Evolutionary conservation across 2,113 vertebrate species (phyloP).

Genomic region (Clupea harengus): DNA sequence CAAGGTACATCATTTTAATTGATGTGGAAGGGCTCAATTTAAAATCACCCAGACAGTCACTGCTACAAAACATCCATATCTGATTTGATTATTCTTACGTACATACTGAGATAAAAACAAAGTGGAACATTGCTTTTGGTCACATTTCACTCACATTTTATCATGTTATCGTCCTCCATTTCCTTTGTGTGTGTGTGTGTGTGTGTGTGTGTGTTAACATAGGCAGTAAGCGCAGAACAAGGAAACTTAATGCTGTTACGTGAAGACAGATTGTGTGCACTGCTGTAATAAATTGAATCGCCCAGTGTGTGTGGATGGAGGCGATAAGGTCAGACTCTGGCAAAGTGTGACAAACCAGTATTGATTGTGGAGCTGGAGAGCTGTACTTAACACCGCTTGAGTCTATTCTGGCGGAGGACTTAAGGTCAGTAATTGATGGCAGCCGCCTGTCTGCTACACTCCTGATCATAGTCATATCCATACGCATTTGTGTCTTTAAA

Average conservation of each 20-base stretch:
- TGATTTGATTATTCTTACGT: no score
- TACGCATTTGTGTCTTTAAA: no score
- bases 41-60: neutral
- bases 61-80: no score
- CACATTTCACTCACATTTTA: neutral
- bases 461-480: no score
- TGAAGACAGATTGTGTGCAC: neutral
- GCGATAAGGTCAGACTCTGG: slow-evolving; percentile 13
- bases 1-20: neutral
- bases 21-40: neutral
- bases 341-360: slow-evolving; percentile 19
- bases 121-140: neutral
- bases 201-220: neutral
- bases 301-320: neutral
- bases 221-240: neutral
- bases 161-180: neutral
- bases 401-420: neutral
- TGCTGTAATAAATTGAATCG: neutral
- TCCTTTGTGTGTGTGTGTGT: neutral
- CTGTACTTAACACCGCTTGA: neutral
- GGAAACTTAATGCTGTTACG: neutral
- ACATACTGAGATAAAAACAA: neutral
- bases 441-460: neutral
- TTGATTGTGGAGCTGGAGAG: neutral
- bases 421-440: neutral